A percentile compares a stretch with the other conserved stretches of the same genome.
Conservation (phyloP, 1,140 invertebrate species). For the Leptinotarsa defecta region DNA sequence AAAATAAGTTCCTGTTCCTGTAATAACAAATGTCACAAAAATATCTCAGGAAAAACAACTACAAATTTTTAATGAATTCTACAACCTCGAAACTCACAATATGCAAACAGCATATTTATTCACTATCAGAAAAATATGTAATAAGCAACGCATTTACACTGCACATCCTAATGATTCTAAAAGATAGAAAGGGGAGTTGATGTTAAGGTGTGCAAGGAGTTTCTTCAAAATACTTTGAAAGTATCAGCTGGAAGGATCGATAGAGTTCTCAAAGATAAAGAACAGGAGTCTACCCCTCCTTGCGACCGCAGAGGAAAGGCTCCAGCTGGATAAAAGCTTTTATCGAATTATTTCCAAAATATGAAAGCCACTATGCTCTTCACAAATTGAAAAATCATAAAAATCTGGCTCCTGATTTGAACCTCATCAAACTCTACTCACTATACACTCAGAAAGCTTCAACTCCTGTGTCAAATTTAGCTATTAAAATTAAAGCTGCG, state of each 20-base stretch:
- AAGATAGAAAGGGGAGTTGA: neutral
- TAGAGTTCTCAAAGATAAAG: neutral
- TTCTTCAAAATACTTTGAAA: too few relatives aligned
- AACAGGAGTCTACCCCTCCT: neutral
- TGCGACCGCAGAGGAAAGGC: neutral
- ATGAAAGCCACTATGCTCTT: slow-evolving; percentile 21
- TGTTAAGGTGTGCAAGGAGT: neutral
- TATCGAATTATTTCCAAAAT: slow-evolving; percentile 16
- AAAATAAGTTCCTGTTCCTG: too few relatives aligned
- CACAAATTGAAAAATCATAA: slow-evolving; percentile 16
- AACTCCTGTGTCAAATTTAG: neutral
- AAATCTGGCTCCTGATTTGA: slow-evolving; percentile 19
- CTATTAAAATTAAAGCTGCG: slow-evolving; percentile 19
- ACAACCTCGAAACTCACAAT: neutral
- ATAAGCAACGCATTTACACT: neutral
- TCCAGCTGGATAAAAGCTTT: neutral
- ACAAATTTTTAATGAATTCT: neutral
- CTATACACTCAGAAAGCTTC: neutral
- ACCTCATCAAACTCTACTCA: neutral
- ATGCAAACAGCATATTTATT: neutral
- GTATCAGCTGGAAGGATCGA: neutral
- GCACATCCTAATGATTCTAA: neutral
- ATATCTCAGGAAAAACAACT: too few relatives aligned
- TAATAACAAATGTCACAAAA: too few relatives aligned
- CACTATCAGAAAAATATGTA: neutral